Base-by-base conservation (phyloP, 2,888 invertebrate species). In the Patella ulyssiponensis region DNA sequence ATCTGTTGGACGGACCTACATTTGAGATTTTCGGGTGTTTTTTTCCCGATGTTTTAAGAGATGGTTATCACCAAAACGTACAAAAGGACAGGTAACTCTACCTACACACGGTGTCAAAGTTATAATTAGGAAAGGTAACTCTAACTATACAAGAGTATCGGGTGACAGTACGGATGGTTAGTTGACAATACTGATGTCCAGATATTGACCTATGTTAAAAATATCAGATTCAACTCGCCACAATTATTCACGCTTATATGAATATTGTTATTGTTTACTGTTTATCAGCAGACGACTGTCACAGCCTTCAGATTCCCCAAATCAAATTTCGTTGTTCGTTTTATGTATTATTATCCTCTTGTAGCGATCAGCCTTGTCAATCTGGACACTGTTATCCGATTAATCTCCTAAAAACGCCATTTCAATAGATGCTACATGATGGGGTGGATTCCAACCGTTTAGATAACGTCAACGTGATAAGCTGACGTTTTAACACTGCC, bases 301-400 rank as follows among this genome's bases (percentile, higher is more conserved):
- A 64, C 20, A 20, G 20, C 14, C 64, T 23, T 64, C 20, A 14
- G 14, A 64, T 64, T 64, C 64, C 44, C 64, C 20, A 64, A 64
- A 64, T 64, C 64, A 64, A 64, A 64, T 64, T 64, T 64, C 64
- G 64, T 23, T 23, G 23, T 64, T 23, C 64, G 64, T 64, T 23
- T 23, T 23, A 64, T 23, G 64, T 64, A 64, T 64, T 64, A 64
- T 64, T 64, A 64, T 64, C 64, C 64, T 64, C 64, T 64, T 23
- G 23, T 23, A 23, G 12, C 20, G 20, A 64, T 64, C 64, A 20
- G 11, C 64, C 20, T 20, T 64, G 64, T 23, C 64, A 64, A 23
- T 64, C 23, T 64, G 64, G 64, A 64, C 64, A 64, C 20, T 20
- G 20, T 64, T 64, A 64, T 64, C 64, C 64, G 23, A 64, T 23